phyloP scores from a whole-genome alignment of 2,888 invertebrate species.

The Parnassius orleans region DNA sequence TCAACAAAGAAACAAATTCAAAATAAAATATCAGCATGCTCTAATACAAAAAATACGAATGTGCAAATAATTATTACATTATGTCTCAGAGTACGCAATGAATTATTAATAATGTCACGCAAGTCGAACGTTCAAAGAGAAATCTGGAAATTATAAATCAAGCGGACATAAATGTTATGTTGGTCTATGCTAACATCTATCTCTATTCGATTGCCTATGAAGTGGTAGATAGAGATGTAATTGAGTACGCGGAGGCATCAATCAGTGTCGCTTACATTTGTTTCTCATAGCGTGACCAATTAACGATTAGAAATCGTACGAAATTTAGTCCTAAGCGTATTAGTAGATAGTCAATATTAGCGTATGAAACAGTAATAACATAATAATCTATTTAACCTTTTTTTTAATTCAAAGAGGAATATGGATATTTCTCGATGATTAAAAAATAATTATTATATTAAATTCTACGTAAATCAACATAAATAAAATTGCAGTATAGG shows the following conservation, averaged over 20 bases:
- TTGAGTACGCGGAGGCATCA: constrained; percentile 54
- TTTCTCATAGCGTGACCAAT: constrained; percentile 56
- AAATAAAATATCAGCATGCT: constrained; percentile 58
- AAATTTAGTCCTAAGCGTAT: constrained; percentile 44
- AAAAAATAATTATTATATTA: not conserved
- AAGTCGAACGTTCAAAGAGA: constrained; percentile 22
- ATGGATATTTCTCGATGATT: not conserved
- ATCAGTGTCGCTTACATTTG: constrained; percentile 55
- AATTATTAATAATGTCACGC: constrained; percentile 34
- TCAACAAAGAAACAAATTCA: constrained; percentile 76
- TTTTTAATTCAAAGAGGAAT: not conserved
- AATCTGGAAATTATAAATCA: constrained; percentile 34
- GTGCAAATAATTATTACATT: constrained; percentile 33
- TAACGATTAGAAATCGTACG: constrained; percentile 44
- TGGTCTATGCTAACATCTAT: constrained; percentile 48
- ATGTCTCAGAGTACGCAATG: constrained; percentile 24
- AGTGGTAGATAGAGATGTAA: constrained; percentile 50
- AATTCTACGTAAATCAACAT: no score
- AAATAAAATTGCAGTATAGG: no score
- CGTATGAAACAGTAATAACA: not conserved
- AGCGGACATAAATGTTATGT: constrained; percentile 41
- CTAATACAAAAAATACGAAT: constrained; percentile 25
- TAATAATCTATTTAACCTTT: not conserved
- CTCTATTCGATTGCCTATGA: constrained; percentile 49
- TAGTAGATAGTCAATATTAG: constrained; percentile 12